Evolutionary conservation across 2,113 vertebrate species (phyloP), one percentile per base, ranked within the genome.

Genomic region (Corythornis cristatus): DNA sequence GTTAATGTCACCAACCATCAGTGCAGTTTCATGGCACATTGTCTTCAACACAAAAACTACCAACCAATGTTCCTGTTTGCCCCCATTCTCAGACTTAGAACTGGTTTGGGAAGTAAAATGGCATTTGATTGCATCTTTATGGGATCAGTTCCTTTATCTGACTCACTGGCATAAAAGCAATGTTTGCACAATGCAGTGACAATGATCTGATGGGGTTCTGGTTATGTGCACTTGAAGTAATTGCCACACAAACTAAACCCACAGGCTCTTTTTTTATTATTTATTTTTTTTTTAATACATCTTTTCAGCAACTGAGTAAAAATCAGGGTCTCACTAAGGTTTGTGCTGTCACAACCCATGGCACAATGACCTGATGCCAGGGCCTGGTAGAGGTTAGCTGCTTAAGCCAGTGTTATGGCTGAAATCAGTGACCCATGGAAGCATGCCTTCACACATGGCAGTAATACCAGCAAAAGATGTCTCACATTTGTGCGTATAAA

Each of bases 291-390:
- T 43, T 48, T 2, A 29, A 57, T 46, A 25, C 1, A 7, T 26
- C 12, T 65, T 91, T 75, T 54, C 48, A 87, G 48, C n/a, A 50
- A 9, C 37, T 56, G 43, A 58, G 29, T 48, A 68, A n/a, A 48
- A 86, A 93, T 29, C 15, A 42, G 21, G 10, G 45, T 46, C 8
- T 60, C 33, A 31, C 18, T 33, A 60, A 67, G 12, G 11, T 12
- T 61, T 76, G 12, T 15, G 28, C 14, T 4, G 0, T 51, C 64
- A 54, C 28, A 61, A 16, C 22, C 17, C 8, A 40, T 0, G 0
- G 23, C 11, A 54, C 17, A n/a, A 54, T 3, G 29, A 53, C 25
- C 11, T 12, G 31, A 7, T 64, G 60, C 28, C 15, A 22, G 25
- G 8, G 5, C 40, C 43, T 4, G 4, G 42, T 37, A 70, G 23